Evolutionary conservation across 2,113 vertebrate species (phyloP), one percentile per base, ranked within the genome.

Genomic region (Oenanthe melanoleuca): DNA sequence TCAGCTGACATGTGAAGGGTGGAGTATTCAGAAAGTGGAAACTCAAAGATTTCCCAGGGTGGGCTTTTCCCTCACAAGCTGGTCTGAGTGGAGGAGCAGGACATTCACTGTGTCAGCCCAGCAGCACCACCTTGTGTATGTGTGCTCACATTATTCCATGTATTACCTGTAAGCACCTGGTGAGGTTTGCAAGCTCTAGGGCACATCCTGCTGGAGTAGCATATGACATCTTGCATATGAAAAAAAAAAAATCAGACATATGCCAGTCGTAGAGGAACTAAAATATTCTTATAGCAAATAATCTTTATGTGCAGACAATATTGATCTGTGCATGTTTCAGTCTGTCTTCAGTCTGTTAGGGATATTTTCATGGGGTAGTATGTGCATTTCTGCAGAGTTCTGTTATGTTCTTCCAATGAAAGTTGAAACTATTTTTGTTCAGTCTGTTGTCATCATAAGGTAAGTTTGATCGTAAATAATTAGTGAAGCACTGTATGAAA

Each of bases 41-140:
- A 89, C 75, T n/a, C 2, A 42, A 45, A 67, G 24, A 7, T 84
- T 84, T 61, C n/a, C 17, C 22, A 9, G 31, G 6, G 28, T 37
- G 40, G 59, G 16, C 26, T 53, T 93, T 82, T 75, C 45, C 45
- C 7, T n/a, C 38, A 16, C 50, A 34, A 65, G 85, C 81, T 8
- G 53, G 17, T 59, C 56, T 59, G 59, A 25, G 45, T 21, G 59
- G 55, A 89, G n/a, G 0, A 61, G 28, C 31, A 44, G 70, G 24
- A 74, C 16, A 8, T 17, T 29, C 21, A 6, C 37, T 56, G 78
- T 25, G n/a, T 42, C 53, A 80, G 89, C 81, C 49, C 94, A 67
- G 91, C 95, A 95, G 89, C 96, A 96, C 95, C 96, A 95, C 80
- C 96, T 92, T 67, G 94, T 95, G 96, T 72, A 9, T 4, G 31